Evolutionary conservation across 2,113 vertebrate species (phyloP), one percentile per base, ranked within the genome.

Genomic region (Bos indicus): DNA sequence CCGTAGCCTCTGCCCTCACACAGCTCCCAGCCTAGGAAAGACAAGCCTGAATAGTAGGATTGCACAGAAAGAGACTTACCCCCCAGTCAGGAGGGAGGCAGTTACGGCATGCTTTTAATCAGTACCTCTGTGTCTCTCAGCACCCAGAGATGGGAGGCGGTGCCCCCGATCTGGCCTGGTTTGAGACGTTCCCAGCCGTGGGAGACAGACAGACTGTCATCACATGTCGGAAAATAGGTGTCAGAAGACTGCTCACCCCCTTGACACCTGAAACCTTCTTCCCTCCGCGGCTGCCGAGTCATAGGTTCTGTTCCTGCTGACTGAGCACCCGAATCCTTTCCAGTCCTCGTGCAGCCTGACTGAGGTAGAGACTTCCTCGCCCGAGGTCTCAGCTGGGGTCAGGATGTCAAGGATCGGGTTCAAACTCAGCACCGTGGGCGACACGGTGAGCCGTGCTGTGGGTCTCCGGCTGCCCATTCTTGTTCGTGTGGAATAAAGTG

Each of bases 131-230:
- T 59, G 59, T 88, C 83, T 93, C 67, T 57, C 90, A 21, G 84
- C 77, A 36, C 8, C 5, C 77, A 13, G 90, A 23, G 86, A 87
- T 48, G 93, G 83, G 88, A 94, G 94, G 92, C 74, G 77, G 95
- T 46, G 62, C 94, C 95, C 96, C 84, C 80, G 51, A 2, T 30
- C 46, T 93, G 95, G 97, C 90, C 95, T 64, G 83, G 90, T 85
- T 92, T 95, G 94, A 60, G 92, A 28, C 78, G 93, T 67, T 97
- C 93, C 52, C 94, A 84, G 92, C 92, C 40, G 80, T 30, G 92
- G 90, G 94, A 95, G 95, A 96, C 94, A 97, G 98, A 95, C 97
- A 96, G 97, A 95, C 93, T 96, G 98, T 97, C 95, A 97, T n/a
- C 94, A 51, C n/a, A 90, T 85, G 96, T 97, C 26, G 95, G 97